phyloP scores from a whole-genome alignment of 2,113 vertebrate genomes.

The Aspidoscelis tigris region DNA sequence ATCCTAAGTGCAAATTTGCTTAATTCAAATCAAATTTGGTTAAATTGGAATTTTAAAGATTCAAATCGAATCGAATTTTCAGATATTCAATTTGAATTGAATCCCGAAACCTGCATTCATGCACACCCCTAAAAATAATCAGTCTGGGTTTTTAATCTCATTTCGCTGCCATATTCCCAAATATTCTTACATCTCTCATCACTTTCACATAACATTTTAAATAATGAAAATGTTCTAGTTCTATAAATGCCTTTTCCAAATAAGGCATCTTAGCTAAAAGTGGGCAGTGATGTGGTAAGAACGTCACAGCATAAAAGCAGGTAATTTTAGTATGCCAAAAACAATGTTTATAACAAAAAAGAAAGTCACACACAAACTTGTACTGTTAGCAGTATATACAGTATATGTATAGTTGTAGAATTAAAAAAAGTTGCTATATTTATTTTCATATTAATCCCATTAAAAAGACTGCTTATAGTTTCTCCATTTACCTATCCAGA shows the following conservation, averaged over 20 bases:
- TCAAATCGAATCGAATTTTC: too few species aligned
- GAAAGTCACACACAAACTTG: background rate
- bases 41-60: too few species aligned
- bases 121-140: too few species aligned
- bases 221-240: background rate
- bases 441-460: background rate
- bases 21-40: too few species aligned
- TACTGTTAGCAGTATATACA: background rate
- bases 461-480: background rate
- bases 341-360: background rate
- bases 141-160: background rate
- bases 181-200: background rate
- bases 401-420: background rate
- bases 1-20: too few species aligned
- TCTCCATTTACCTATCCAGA: background rate
- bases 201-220: background rate
- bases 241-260: background rate
- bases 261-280: background rate
- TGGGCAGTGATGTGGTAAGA: background rate
- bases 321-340: too few species aligned
- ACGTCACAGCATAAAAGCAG: background rate
- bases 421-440: background rate
- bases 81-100: too few species aligned
- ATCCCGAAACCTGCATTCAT: too few species aligned
- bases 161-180: slow-evolving; percentile 20